A percentile compares a stretch with the other conserved stretches of the same genome.
These are phyloP conservation scores for Apteryx owenii DNA, from an alignment of 2,113 vertebrate genomes.

Conservation along the genomic window DNA sequence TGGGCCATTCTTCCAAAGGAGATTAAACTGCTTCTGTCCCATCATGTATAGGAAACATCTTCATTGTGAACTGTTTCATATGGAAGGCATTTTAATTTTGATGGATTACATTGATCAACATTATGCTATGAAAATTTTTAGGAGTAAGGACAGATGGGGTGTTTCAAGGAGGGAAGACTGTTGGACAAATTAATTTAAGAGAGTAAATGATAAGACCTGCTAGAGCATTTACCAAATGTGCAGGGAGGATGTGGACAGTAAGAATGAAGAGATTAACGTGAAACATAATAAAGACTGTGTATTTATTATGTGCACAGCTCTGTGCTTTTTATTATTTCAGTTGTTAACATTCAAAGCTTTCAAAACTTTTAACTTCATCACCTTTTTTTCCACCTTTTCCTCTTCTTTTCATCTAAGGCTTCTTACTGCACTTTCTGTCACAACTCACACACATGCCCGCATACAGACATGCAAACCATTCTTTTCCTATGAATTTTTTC, in stretches of 20 bases:
- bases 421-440: neutral
- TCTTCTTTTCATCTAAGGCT: neutral
- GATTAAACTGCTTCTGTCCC: neutral
- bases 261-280: neutral
- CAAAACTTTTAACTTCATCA: neutral
- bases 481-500: neutral
- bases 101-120: neutral
- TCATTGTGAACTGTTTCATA: neutral
- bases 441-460: neutral
- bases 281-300: neutral
- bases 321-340: neutral
- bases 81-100: neutral
- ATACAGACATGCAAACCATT: neutral
- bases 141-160: neutral
- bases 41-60: rapidly evolving
- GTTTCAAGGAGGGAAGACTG: neutral
- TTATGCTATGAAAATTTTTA: neutral
- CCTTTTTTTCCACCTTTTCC: neutral
- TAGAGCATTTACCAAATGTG: neutral
- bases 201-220: neutral
- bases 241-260: neutral
- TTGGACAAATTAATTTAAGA: neutral
- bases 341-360: neutral
- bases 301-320: neutral
- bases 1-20: neutral